Conservation (phyloP, 1,140 invertebrate genomes). For the Papilio xuthus region DNA sequence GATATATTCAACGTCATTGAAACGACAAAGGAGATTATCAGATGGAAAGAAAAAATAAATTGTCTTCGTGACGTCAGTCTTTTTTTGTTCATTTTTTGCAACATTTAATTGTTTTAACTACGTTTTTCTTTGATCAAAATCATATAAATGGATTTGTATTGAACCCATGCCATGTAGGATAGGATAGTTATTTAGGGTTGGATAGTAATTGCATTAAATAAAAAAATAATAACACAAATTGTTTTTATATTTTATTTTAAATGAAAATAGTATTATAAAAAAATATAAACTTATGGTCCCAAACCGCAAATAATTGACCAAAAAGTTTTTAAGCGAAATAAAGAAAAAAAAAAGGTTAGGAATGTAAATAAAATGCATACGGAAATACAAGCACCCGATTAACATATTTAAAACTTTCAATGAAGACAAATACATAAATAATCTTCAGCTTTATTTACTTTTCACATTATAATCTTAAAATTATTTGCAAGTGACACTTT, state of each 20-base stretch:
- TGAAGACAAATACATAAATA: constrained; percentile 18
- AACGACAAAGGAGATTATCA: constrained; percentile 19
- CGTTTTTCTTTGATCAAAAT: too few relatives aligned
- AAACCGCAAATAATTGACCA: constrained; percentile 46
- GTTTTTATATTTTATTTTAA: constrained; percentile 46
- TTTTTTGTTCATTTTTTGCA: not conserved
- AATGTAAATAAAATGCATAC: constrained; percentile 42
- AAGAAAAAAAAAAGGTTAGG: constrained; percentile 33
- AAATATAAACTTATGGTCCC: constrained; percentile 47
- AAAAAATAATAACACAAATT: constrained; percentile 34
- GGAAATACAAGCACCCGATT: constrained; percentile 14
- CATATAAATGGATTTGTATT: too few relatives aligned
- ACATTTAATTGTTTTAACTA: not conserved
- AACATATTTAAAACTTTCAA: not conserved
- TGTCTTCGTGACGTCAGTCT: not conserved
- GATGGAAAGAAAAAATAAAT: not conserved
- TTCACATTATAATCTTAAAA: not conserved
- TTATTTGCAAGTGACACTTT: constrained; percentile 6
- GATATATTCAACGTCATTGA: not conserved
- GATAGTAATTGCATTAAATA: not conserved
- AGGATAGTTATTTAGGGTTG: too few relatives aligned
- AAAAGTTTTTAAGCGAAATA: constrained; percentile 41
- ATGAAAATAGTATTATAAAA: constrained; percentile 46
- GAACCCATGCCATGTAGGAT: too few relatives aligned
- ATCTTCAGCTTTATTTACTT: not conserved